A percentile compares a stretch with the other conserved stretches of the same genome.
phyloP scores from a whole-genome alignment of 2,888 invertebrate species.

The Limnephilus auricula region DNA sequence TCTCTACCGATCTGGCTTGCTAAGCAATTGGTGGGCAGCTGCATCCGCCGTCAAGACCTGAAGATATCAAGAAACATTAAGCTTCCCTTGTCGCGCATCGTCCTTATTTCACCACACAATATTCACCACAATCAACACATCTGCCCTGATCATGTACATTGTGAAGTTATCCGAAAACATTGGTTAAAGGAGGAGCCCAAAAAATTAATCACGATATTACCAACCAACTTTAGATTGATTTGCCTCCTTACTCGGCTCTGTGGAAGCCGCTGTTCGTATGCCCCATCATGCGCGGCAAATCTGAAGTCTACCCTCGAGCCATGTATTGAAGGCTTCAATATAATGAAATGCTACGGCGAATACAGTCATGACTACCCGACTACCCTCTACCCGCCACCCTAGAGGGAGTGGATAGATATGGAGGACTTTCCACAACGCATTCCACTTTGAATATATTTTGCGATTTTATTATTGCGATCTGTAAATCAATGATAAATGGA shows the following conservation, averaged over 20 bases:
- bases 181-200: too few relatives aligned
- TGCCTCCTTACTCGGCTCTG: neutral
- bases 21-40: too few relatives aligned
- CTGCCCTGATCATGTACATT: too few relatives aligned
- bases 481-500: too few relatives aligned
- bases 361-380: slow-evolving; percentile 18
- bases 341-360: slow-evolving; percentile 39
- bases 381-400: neutral
- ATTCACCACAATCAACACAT: too few relatives aligned
- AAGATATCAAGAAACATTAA: too few relatives aligned
- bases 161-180: too few relatives aligned
- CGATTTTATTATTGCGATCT: too few relatives aligned
- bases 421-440: neutral
- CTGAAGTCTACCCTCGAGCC: slow-evolving; percentile 23
- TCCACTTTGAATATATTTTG: neutral
- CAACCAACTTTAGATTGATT: neutral
- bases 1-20: too few relatives aligned
- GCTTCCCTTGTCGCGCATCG: too few relatives aligned
- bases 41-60: too few relatives aligned
- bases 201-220: neutral
- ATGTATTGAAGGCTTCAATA: slow-evolving; percentile 41
- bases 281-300: slow-evolving; percentile 31
- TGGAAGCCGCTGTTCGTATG: slow-evolving; percentile 24
- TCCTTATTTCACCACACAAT: too few relatives aligned
- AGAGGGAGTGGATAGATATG: neutral